Base-by-base conservation (phyloP, 1,140 invertebrate genomes). In the Lasioglossum baleicum region DNA sequence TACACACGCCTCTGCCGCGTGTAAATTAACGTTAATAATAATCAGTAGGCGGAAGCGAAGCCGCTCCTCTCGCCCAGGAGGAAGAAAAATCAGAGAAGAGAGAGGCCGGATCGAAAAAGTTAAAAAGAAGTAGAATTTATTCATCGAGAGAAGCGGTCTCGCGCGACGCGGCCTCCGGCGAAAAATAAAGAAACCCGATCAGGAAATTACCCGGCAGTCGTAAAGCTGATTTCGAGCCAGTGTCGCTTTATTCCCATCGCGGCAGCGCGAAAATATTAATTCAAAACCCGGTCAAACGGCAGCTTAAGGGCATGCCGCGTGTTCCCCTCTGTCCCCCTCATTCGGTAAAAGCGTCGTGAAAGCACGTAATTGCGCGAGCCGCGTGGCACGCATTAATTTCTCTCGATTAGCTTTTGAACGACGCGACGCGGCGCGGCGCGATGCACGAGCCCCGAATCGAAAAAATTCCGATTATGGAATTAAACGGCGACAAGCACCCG, bases 391-490 rank as follows among this genome's bases (percentile, higher is more conserved):
- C 78, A 74, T 85, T 85, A 85, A 85, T 85, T 81, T 79, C 70
- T 70, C 44, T 64, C 83, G 82, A 85, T 85, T 81, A 75, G 78
- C 82, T 84, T 85, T 85, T 85, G 82, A 83, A 79, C 78, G 63
- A 70, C 76, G 76, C 26, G 26, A 26, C 26, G 2, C 26, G 75
- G 74, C 72, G 74, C 81, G 84, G 74, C 72, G 74, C 81, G 84
- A 86, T 70, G 75, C 56, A 71, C 72, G 75, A 71, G 80, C 60
- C 40, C 20, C 10, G 56, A 58, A n/a, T n/a, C 7, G 56, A 58
- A 58, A 58, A 58, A 58, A 20, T 15, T 40, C 40, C 70, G 22
- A 66, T 61, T 71, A 71, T 58, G 61, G 70, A 69, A 85, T 86
- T 85, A 86, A 85, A 78, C 71, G 42, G n/a, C 48, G 63, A 22